Base-by-base conservation (phyloP, 2,888 invertebrate species). In the Smittia sp. region DNA sequence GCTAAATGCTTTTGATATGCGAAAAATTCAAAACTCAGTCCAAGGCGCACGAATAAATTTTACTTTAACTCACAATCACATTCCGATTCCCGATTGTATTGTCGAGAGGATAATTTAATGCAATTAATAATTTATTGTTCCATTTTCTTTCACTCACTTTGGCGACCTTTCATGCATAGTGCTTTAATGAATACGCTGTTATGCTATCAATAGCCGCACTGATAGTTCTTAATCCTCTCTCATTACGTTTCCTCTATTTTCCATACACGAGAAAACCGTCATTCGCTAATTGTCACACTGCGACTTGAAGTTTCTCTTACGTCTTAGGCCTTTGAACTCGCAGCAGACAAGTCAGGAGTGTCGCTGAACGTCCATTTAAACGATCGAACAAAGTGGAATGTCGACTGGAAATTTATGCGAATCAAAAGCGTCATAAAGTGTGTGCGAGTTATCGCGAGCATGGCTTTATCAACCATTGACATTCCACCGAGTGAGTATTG, bases 41-140 rank as follows among this genome's bases (percentile, higher is more conserved):
- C 22, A 22, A 52, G 18, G 18, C 11, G 46, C 32, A 58, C 62
- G 54, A 69, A 69, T 72, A 72, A 72, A 72, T 72, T 62, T 54
- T 38, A 25, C 38, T 72, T 62, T 72, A 54, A 27, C 52, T 69
- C 41, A 22, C 22, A 41, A 22, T 22, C 15, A 22, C 22, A 58
- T 58, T 20, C 58, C 69, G 27, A 52, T 70, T 70, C 20, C 25
- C 72, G 54, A 72, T 72, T 72, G 72, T 72, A 72, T 72, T 62
- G 58, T 62, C 62, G 52, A 24, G n/a, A n/a, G 41, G 73, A 38
- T 65, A 65, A 73, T 63, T 73, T 63, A 65, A 73, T 73, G 73
- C 73, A 73, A 73, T 73, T 73, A 73, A 65, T 73, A 73, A 73
- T 73, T 73, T 73, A 73, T 65, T 73, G 65, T 65, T 63, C 73